Base-by-base conservation (phyloP, 2,888 invertebrate genomes). In the Hermodice carunculata region DNA sequence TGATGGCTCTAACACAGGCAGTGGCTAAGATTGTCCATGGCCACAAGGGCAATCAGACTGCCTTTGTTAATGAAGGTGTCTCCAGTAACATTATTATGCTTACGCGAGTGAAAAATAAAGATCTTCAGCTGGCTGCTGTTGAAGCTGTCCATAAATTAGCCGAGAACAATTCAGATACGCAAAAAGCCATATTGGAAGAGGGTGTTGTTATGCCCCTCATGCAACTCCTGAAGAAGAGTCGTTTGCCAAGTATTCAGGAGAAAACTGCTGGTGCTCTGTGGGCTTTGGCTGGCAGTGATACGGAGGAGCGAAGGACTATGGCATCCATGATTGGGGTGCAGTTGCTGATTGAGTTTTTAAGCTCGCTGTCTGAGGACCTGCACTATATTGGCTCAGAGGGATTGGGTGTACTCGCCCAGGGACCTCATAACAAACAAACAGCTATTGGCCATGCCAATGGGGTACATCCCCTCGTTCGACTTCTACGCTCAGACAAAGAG, bases 341-440 rank as follows among this genome's bases (percentile, higher is more conserved):
- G 19, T 72, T 78, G 26, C 68, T 85, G 29, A 80, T 85, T 29
- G 83, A 84, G 65, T 85, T 85, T 74, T 73, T 84, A 8, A 56
- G 80, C 60, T 79, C 82, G 19, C 63, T 79, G 65, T 78, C 81
- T 17, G 81, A 81, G 57, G 76, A 80, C 57, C 78, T 85, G 19
- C 83, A 85, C 68, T 79, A 68, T 34, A 84, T 85, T 56, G 85
- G 84, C 19, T 82, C 83, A 17, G 85, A 85, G 66, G 83, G 80
- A 1, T 62, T 85, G 5, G 81, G 81, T 6, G 84, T 84, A 1
- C 67, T 85, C 24, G 81, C 83, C 11, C 79, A 81, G 61, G 85
- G 84, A 4, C 83, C 85, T 1, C 61, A 78, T 6, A 80, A 74
- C 65, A 74, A 77, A 66, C 81, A 83, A 57, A 66, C 75, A n/a